Evolutionary conservation across 1,140 invertebrate species (phyloP).

Genomic region (Hypsibius dujardini): DNA sequence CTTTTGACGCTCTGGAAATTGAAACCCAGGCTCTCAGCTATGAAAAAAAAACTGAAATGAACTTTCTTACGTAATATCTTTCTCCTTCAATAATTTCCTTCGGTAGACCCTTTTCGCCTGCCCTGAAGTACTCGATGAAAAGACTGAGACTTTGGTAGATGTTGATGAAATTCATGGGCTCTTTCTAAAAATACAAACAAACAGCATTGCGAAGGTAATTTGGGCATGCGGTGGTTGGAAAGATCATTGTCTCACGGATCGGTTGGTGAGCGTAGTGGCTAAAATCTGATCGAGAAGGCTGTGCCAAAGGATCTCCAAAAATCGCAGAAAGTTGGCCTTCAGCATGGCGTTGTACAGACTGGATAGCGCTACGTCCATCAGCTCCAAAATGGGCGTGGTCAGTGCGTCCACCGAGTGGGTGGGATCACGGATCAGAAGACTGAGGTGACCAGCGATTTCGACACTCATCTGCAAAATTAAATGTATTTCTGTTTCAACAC

Average conservation of each 20-base stretch:
- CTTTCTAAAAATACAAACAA: conserved; percentile 11
- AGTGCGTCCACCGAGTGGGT: background rate
- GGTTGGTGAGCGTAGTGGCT: background rate
- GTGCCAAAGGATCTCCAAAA: conserved; percentile 1
- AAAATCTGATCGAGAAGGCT: background rate
- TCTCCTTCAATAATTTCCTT: background rate
- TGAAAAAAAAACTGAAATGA: background rate
- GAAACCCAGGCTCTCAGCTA: too few relatives aligned
- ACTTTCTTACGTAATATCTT: background rate
- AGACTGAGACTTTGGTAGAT: background rate
- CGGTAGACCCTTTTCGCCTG: conserved; percentile 4
- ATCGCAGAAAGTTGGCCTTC: conserved; percentile 3
- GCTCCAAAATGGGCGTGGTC: background rate
- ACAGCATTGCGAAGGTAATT: too few relatives aligned
- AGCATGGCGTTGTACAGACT: background rate
- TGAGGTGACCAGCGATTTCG: background rate
- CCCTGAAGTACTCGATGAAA: conserved; percentile 12
- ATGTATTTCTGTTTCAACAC: too few relatives aligned
- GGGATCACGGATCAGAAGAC: background rate
- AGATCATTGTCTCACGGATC: background rate
- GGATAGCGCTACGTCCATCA: background rate
- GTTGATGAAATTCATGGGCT: background rate
- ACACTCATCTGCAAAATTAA: background rate
- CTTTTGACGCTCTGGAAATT: conserved; percentile 13
- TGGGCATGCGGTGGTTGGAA: too few relatives aligned